Conservation (phyloP, 2,797 vertebrate genomes). For the Fundulus diaphanus region DNA sequence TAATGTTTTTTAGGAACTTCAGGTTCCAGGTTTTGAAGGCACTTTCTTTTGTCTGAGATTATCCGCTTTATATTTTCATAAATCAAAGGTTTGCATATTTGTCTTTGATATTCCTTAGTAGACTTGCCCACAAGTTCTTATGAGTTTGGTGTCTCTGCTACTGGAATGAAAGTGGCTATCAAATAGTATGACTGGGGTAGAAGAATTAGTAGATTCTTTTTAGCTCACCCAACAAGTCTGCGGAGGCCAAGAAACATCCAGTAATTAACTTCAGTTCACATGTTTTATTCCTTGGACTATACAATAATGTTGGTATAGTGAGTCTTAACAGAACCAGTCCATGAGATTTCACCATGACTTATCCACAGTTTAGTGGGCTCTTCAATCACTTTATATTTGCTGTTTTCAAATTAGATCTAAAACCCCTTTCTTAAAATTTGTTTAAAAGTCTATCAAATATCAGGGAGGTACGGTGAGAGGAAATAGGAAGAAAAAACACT, state of each 20-base stretch:
- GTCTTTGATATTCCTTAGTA: no score
- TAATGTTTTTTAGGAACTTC: no score
- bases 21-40: no score
- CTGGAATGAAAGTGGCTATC: no score
- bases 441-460: slow-evolving; percentile 34
- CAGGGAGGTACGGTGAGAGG: slow-evolving; percentile 33
- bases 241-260: not conserved
- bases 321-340: not conserved
- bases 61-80: no score
- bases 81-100: no score
- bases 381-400: not conserved
- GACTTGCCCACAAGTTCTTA: no score
- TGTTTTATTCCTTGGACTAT: not conserved
- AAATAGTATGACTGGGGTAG: no score
- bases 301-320: not conserved
- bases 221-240: not conserved
- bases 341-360: not conserved
- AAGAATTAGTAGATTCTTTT: not conserved
- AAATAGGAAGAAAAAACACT: slow-evolving; percentile 26
- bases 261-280: not conserved
- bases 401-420: slow-evolving; percentile 50
- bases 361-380: not conserved
- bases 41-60: no score
- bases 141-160: no score
- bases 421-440: slow-evolving; percentile 41